Evolutionary conservation across 2,113 vertebrate genomes (phyloP).

Genomic region (Herpetotheres cachinnans): DNA sequence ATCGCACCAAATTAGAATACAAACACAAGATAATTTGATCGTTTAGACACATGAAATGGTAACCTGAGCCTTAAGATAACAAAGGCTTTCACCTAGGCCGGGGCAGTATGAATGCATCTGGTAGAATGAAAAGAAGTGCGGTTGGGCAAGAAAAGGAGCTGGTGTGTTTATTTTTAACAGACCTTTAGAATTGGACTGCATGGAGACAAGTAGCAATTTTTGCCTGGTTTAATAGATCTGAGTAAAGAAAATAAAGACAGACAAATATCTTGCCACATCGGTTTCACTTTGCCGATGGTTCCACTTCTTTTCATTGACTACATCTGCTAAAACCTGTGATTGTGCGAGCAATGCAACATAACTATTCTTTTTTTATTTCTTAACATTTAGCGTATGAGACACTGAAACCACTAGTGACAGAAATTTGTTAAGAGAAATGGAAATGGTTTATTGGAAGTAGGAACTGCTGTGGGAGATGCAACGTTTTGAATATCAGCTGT

Average conservation of each 20-base stretch:
- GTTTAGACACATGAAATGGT: background rate
- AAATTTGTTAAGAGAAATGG: background rate
- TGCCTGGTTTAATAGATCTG: background rate
- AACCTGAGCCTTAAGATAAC: background rate
- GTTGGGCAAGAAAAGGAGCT: background rate
- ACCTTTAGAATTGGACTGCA: background rate
- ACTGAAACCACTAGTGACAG: background rate
- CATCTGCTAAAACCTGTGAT: background rate
- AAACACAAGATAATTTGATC: slow-evolving; percentile 37
- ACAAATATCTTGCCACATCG: background rate
- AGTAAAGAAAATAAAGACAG: background rate
- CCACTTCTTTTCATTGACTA: background rate
- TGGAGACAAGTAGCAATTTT: background rate
- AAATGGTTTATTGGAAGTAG: background rate
- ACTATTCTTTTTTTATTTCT: background rate
- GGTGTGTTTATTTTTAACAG: background rate
- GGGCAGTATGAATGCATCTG: background rate
- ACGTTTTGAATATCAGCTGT: background rate
- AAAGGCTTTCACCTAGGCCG: background rate
- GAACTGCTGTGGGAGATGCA: background rate
- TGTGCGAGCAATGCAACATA: fast-evolving
- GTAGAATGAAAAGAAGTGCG: background rate
- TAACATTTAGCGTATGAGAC: background rate
- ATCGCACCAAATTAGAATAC: slow-evolving; percentile 33
- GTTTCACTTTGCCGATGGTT: background rate